phyloP scores from a whole-genome alignment of 23 tunicate species.

The Aplidium turbinatum region DNA sequence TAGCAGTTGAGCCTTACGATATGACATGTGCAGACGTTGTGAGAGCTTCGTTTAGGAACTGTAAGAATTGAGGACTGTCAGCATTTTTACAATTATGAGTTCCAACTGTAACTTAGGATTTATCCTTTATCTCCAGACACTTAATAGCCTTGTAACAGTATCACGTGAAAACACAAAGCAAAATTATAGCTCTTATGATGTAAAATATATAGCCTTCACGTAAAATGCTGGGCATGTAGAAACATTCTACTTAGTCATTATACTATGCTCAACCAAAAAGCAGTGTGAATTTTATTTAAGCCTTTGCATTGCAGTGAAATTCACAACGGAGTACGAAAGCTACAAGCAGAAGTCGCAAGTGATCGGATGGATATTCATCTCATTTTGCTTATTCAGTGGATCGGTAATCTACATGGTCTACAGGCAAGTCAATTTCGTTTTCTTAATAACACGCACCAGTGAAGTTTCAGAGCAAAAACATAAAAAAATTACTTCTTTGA shows the following conservation, averaged over 20 bases:
- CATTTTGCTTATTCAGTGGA: slow-evolving; percentile 40
- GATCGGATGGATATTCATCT: slow-evolving; percentile 66
- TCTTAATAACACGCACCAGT: too few species aligned
- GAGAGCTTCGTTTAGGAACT: slow-evolving; percentile 7
- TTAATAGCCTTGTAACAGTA: too few species aligned
- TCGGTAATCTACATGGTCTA: slow-evolving; percentile 49
- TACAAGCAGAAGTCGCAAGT: slow-evolving; percentile 48
- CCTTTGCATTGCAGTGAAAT: slow-evolving; percentile 17
- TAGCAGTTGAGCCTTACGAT: slow-evolving; percentile 41
- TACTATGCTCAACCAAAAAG: too few species aligned
- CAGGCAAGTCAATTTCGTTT: slow-evolving; percentile 29
- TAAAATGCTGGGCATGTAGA: too few species aligned
- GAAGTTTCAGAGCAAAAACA: too few species aligned
- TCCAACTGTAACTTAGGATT: background rate
- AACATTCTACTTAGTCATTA: too few species aligned
- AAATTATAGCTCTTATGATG: background rate
- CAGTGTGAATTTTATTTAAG: too few species aligned
- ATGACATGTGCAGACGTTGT: slow-evolving; percentile 51
- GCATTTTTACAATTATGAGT: slow-evolving; percentile 1
- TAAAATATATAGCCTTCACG: too few species aligned
- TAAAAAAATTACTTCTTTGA: too few species aligned
- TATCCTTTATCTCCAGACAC: too few species aligned
- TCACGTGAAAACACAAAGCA: too few species aligned
- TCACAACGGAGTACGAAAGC: slow-evolving; percentile 45
- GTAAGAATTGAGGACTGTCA: slow-evolving; percentile 32